phyloP scores from a whole-genome alignment of 1,140 invertebrate species.

The Pteromalus puparum region DNA sequence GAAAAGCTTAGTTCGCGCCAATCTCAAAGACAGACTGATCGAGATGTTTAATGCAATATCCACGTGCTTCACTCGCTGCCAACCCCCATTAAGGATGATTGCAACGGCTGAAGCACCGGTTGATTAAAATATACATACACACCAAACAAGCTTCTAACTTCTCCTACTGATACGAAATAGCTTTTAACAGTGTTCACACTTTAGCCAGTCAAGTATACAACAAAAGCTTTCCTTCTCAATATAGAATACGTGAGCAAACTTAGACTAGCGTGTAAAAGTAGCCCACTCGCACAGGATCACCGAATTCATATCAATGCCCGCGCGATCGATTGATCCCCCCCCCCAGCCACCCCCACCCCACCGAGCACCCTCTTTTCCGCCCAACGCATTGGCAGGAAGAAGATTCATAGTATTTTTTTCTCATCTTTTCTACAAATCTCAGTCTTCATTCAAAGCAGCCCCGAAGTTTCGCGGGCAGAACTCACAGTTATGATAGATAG shows the following conservation, averaged over 20 bases:
- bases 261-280: no score
- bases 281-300: constrained; percentile 33
- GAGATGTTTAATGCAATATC: neutral
- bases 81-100: neutral
- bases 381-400: no score
- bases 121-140: neutral
- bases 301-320: neutral
- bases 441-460: constrained; percentile 24
- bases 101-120: neutral
- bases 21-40: neutral
- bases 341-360: no score
- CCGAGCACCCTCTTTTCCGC: no score
- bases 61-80: neutral
- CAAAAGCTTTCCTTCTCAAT: neutral
- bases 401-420: neutral
- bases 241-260: neutral
- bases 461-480: neutral
- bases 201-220: neutral
- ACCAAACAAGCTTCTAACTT: neutral
- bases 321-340: neutral
- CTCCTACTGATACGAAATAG: neutral
- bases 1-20: no score
- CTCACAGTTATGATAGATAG: constrained; percentile 4
- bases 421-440: neutral
- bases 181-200: neutral